A percentile compares a stretch with the other conserved stretches of the same genome.
Evolutionary conservation across 2,888 invertebrate genomes (phyloP).

Genomic region (Ichneumon xanthorius): DNA sequence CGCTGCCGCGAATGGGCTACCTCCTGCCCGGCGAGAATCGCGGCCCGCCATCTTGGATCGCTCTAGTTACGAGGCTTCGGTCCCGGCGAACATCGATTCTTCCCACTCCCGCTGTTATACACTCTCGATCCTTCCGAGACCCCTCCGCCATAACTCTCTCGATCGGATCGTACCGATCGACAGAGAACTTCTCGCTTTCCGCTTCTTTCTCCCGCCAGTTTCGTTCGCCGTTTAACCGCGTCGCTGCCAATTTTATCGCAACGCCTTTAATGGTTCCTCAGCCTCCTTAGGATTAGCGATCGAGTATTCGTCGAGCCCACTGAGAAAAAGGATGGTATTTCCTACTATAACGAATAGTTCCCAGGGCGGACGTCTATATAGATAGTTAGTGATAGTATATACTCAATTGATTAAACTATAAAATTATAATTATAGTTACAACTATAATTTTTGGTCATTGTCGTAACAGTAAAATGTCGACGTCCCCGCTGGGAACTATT

Average conservation of each 20-base stretch:
- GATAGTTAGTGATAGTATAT: too few relatives aligned
- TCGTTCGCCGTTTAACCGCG: not conserved
- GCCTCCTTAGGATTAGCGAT: not conserved
- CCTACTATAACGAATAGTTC: too few relatives aligned
- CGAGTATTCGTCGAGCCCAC: too few relatives aligned
- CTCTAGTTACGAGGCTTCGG: constrained; percentile 70
- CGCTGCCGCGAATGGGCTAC: constrained; percentile 29
- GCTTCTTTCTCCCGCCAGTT: not conserved
- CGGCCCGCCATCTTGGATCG: constrained; percentile 71
- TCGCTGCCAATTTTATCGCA: not conserved
- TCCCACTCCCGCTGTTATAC: constrained; percentile 48
- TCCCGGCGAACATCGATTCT: constrained; percentile 60
- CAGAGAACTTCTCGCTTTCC: constrained; percentile 11
- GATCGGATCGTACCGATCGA: constrained; percentile 56
- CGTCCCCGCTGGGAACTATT: too few relatives aligned
- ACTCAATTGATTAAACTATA: too few relatives aligned
- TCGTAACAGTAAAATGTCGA: too few relatives aligned
- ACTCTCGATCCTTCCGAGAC: constrained; percentile 57
- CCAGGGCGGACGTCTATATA: too few relatives aligned
- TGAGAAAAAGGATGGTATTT: too few relatives aligned
- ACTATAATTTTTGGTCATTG: too few relatives aligned
- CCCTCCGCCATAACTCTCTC: constrained; percentile 58
- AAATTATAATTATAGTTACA: too few relatives aligned
- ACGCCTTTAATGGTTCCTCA: not conserved
- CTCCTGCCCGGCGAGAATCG: constrained; percentile 39